Evolutionary conservation across 2,113 vertebrate genomes (phyloP).

Genomic region (Procapra przewalskii): DNA sequence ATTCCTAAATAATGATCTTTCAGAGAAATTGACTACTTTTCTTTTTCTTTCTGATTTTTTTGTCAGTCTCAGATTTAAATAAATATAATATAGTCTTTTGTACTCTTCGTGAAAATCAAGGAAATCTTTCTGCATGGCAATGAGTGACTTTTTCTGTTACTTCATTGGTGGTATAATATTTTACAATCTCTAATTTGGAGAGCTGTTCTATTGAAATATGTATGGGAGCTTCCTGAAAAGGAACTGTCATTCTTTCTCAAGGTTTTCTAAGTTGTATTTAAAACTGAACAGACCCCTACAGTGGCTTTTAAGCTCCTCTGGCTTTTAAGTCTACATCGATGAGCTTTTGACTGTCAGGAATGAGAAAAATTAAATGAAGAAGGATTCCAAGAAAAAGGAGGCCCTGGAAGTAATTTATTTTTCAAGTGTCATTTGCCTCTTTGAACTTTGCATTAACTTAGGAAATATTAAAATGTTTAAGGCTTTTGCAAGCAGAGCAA

Average conservation of each 20-base stretch:
- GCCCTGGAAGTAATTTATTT: background rate
- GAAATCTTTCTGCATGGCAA: background rate
- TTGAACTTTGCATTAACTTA: conserved; percentile 18
- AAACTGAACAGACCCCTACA: background rate
- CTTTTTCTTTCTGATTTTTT: background rate
- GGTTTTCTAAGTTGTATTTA: background rate
- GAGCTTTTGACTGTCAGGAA: background rate
- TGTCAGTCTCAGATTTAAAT: conserved; percentile 36
- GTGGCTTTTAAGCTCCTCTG: background rate
- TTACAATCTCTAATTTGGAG: conserved; percentile 28
- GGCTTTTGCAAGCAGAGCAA: background rate
- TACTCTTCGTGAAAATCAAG: conserved; percentile 5
- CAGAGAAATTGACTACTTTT: conserved; percentile 40
- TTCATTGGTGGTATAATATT: conserved; percentile 45
- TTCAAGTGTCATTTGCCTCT: background rate
- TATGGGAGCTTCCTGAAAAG: background rate
- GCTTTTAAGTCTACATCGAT: background rate
- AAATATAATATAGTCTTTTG: background rate
- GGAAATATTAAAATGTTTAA: background rate
- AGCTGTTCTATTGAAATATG: background rate
- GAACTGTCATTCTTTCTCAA: background rate
- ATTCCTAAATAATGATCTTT: conserved; percentile 39
- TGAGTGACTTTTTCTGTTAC: conserved; percentile 38
- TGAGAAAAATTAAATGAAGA: background rate
- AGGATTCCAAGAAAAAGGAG: background rate